Evolutionary conservation across 2,113 vertebrate species (phyloP).

Genomic region (Mixornis gularis): DNA sequence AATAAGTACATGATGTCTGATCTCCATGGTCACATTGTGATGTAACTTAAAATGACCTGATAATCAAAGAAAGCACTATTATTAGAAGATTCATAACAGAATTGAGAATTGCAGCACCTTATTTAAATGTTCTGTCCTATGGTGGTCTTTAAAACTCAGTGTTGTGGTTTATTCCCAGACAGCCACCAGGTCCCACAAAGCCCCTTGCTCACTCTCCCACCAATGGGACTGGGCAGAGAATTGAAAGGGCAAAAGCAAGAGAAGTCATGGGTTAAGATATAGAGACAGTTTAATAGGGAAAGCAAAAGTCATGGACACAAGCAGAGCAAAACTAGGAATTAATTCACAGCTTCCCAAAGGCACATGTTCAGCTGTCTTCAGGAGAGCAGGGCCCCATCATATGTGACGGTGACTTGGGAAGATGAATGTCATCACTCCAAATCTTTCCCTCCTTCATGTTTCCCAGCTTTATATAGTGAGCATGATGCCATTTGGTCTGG

Average conservation of each 20-base stretch:
- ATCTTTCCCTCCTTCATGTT: neutral
- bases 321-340: neutral
- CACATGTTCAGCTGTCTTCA: neutral
- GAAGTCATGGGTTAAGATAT: neutral
- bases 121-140: neutral
- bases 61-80: neutral
- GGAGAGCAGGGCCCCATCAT: neutral
- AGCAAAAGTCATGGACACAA: neutral
- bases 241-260: neutral
- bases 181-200: neutral
- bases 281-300: neutral
- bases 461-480: neutral
- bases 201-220: neutral
- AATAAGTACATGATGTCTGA: neutral
- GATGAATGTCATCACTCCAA: neutral
- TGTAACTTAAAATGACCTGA: neutral
- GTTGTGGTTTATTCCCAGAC: fast-evolving
- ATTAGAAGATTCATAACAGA: neutral
- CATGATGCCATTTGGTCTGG: neutral
- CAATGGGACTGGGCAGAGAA: neutral
- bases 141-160: neutral
- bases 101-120: neutral
- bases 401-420: neutral
- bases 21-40: neutral
- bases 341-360: neutral